phyloP scores from a whole-genome alignment of 2,113 vertebrate genomes.

The Protobothrops flavoviridis region DNA sequence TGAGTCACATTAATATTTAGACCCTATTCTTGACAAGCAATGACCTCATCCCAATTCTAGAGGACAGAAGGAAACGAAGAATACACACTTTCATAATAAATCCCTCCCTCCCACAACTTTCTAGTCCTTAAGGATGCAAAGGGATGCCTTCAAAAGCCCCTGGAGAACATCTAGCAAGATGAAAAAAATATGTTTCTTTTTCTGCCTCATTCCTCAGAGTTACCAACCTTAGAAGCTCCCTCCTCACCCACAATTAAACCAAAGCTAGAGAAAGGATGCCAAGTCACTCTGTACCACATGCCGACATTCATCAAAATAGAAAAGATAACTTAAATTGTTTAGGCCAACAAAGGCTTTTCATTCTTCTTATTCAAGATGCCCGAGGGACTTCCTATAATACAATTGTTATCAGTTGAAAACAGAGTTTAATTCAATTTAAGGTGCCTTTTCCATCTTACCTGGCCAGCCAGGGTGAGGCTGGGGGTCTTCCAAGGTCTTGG shows the following conservation, averaged over 20 bases:
- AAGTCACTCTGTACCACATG: neutral
- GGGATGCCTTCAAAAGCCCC: neutral
- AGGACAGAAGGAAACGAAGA: neutral
- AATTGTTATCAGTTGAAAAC: neutral
- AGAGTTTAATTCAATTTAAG: neutral
- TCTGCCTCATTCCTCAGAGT: neutral
- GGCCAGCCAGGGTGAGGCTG: slow-evolving; percentile 87
- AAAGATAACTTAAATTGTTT: neutral
- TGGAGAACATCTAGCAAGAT: neutral
- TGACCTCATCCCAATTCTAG: too few relatives aligned
- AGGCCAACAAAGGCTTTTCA: neutral
- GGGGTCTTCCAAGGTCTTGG: slow-evolving; percentile 82
- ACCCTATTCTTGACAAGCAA: neutral
- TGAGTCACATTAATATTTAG: neutral
- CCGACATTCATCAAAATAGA: neutral
- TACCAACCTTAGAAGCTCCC: neutral
- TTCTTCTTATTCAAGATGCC: neutral
- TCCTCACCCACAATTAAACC: neutral
- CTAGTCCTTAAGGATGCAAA: neutral
- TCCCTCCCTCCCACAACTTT: neutral
- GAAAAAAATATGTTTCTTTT: neutral
- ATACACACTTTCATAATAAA: neutral
- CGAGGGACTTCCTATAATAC: neutral
- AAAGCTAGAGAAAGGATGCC: neutral
- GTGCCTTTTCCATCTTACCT: slow-evolving; percentile 69